Conservation (phyloP, 2,113 vertebrate species). For the Malaclemys terrapin region DNA sequence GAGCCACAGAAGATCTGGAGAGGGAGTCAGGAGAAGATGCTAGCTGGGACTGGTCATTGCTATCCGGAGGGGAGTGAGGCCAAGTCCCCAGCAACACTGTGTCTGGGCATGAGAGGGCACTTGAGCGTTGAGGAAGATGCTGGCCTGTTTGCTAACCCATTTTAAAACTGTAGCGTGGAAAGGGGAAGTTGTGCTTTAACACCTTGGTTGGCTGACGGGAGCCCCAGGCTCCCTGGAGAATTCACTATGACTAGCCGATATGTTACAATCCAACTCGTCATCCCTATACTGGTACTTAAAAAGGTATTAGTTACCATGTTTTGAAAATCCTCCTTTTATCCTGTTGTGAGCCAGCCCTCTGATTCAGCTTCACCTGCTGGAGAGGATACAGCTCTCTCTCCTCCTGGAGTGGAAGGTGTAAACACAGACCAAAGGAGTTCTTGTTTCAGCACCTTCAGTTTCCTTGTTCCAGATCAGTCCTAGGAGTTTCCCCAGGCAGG, state of each 20-base stretch:
- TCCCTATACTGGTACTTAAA: not conserved
- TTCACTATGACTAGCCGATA: not conserved
- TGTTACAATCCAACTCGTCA: not conserved
- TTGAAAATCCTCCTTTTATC: not conserved
- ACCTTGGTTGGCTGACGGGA: not conserved
- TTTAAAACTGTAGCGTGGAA: not conserved
- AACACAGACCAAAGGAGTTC: not conserved
- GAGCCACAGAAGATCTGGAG: not conserved
- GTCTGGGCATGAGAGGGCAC: no score
- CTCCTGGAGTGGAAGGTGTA: not conserved
- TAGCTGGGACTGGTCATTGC: not conserved
- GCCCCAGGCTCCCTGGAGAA: not conserved
- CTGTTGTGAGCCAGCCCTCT: not conserved
- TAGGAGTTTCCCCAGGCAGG: not conserved
- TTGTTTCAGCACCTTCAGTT: not conserved
- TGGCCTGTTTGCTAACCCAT: not conserved
- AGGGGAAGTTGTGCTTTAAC: not conserved
- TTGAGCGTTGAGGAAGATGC: no score
- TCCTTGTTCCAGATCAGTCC: not conserved
- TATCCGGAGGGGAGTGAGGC: not conserved
- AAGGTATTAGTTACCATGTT: rapidly evolving
- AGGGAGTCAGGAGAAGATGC: not conserved
- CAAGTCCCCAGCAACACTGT: not conserved
- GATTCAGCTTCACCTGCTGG: not conserved
- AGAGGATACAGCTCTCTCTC: not conserved